Base-by-base conservation (phyloP, 2,888 invertebrate genomes). In the Ditula angustiorana region DNA sequence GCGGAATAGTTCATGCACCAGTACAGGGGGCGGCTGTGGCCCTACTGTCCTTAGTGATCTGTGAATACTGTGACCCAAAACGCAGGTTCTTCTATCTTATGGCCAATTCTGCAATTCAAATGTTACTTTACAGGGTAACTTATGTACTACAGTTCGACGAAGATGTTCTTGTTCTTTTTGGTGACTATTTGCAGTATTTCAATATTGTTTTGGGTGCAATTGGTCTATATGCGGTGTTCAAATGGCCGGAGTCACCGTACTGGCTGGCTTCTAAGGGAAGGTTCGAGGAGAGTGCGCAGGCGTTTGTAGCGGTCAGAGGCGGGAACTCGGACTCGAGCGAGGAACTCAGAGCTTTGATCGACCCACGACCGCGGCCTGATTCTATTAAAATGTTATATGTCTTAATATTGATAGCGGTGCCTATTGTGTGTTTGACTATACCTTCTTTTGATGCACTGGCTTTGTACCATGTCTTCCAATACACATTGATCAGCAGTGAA, bases 191-290 rank as follows among this genome's bases (percentile, higher is more conserved):
- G 8, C 26, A 26, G 16, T 26, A 26, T 2, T 7, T 7, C 3
- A 53, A 35, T n/a, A 7, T 53, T n/a, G 21, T n/a, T 8, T 23
- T 53, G 8, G 52, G 8, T 0, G 11, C 35, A n/a, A 10, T 10
- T 3, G 33, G 52, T 1, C 1, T 33, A 4, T 21, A 21, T 7
- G n/a, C 52, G 1, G 23, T 35, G 1, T 16, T 53, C 7, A 53
- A 7, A n/a, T 53, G 33, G 52, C 35, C 52, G 1, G 52, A 53
- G 8, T 53, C 52, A 3, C 52, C 52, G 7, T 53, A 53, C 13
- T 53, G 52, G 52, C n/a, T 53, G 21, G 35, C 52, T 1, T 53
- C 33, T n/a, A 33, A 35, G 2, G 13, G 23, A 23, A 23, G 52
- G 13, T 53, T 23, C 4, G 35, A 13, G 1, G 52, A 53, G 35